These are phyloP conservation scores for Spheniscus mendiculus DNA, from an alignment of 2,113 vertebrate species.

Conservation along the genomic window DNA sequence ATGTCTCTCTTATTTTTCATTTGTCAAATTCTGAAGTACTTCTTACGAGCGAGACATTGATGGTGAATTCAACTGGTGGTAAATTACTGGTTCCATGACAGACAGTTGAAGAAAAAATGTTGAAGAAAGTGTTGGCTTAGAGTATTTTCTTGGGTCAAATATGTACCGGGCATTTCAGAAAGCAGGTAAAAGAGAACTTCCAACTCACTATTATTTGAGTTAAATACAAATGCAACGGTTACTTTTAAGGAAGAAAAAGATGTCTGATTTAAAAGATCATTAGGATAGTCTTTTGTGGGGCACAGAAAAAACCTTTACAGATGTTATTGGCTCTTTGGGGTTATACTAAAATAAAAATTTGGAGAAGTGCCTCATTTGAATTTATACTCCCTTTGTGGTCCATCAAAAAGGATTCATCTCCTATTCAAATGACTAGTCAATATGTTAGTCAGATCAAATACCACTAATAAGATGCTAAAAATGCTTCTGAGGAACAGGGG, in stretches of 20 bases:
- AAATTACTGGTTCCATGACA: background rate
- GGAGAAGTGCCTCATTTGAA: constrained; percentile 63
- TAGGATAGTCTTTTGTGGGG: constrained; percentile 16
- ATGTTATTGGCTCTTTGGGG: constrained; percentile 27
- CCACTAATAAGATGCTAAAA: constrained; percentile 76
- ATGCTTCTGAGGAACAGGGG: constrained; percentile 68
- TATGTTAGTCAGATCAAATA: constrained; percentile 78
- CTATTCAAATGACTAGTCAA: constrained; percentile 74
- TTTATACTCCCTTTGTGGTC: constrained; percentile 77
- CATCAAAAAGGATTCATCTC: constrained; percentile 68
- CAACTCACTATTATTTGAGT: background rate
- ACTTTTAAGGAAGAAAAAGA: background rate
- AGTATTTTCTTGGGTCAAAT: background rate
- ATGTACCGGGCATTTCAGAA: background rate
- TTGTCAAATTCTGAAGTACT: background rate
- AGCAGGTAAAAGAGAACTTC: background rate
- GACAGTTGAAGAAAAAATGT: background rate
- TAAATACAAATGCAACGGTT: background rate
- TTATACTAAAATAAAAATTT: constrained; percentile 62
- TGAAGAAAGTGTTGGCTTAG: background rate
- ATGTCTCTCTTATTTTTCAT: background rate
- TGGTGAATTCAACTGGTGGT: background rate
- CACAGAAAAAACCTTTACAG: constrained; percentile 37
- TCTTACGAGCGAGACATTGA: background rate
- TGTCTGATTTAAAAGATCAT: background rate